Base-by-base conservation (phyloP, 2,797 vertebrate species). In the Ficedula albicollis region DNA sequence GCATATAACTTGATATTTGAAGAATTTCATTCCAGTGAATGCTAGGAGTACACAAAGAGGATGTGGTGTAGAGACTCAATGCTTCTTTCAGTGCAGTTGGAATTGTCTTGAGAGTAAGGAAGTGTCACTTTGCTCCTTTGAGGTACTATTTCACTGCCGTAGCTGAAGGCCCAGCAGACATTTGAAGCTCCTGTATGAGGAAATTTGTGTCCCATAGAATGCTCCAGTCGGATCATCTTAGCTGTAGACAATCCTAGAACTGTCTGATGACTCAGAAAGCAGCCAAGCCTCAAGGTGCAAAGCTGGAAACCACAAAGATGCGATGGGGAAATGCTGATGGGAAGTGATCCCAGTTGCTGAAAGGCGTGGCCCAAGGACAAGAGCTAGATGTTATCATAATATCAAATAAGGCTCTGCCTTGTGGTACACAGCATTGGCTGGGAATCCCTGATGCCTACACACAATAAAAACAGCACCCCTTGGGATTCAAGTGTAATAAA, bases 221-320 rank as follows among this genome's bases (percentile, higher is more conserved):
- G 41, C 43, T 63, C 27, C 67, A 81, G 21, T 77, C 16, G 52
- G 59, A 55, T 87, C 7, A 30, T 60, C 30, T 81, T 59, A n/a
- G 29, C n/a, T 67, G 12, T 75, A 81, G 60, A 18, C 38, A 56
- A 13, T 86, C 60, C 52, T 60, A 30, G 49, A 91, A 54, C 56
- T 80, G 66, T 64, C 46, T 62, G 49, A 60, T 94, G 44, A 18
- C 58, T 84, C 1, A 5, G 30, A 84, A 88, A 64, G 66, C 51
- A 90, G 51, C 54, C 15, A 56, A 93, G 54, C 88, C 88, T 94
- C 34, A n/a, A 75, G 88, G 44, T 94, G 49, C 26, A 32, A 49
- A 93, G 27, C n/a, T 90, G 58, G n/a, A 90, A 88, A 91, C 66
- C 58, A 36, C 46, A 36, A 75, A 64, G 60, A 48, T 63, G 29